Conservation (phyloP, 2,113 vertebrate species). For the western clawed frog (Xenopus tropicalis) region DNA sequence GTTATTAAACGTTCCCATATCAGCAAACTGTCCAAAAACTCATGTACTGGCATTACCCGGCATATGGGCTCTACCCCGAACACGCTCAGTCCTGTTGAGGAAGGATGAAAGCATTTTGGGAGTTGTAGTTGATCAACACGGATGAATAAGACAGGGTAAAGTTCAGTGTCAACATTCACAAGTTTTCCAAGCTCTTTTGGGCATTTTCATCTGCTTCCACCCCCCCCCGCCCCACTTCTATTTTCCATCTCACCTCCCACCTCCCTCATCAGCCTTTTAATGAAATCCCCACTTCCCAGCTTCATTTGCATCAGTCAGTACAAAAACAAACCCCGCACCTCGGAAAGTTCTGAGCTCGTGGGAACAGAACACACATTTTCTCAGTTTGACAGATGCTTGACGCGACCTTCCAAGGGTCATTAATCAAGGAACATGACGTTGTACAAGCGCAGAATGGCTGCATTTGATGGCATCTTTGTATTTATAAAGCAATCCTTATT, state of each 20-base stretch:
- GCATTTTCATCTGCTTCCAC: no score
- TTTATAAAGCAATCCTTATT: constrained; percentile 11
- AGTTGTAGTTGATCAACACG: no score
- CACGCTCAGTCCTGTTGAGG: no score
- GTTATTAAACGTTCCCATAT: no score
- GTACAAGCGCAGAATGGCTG: constrained; percentile 25
- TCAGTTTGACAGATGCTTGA: constrained; percentile 32
- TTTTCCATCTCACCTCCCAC: background rate
- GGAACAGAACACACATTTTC: constrained; percentile 23
- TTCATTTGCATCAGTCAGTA: constrained; percentile 39
- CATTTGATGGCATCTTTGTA: constrained; percentile 2
- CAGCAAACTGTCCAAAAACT: no score
- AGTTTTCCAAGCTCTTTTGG: no score
- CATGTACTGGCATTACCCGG: no score
- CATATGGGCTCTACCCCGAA: no score
- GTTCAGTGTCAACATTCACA: no score
- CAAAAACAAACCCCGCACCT: constrained; percentile 26
- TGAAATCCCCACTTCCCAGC: constrained; percentile 26
- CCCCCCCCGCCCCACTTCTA: background rate
- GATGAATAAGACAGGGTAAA: no score
- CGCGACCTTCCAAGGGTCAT: constrained; percentile 31
- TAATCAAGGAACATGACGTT: constrained; percentile 28
- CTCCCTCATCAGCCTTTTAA: constrained; percentile 26
- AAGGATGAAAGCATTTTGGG: no score
- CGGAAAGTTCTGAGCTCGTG: constrained; percentile 6